Evolutionary conservation across 2,888 invertebrate species (phyloP).

Genomic region (Acanthococcus lagerstroemiae): DNA sequence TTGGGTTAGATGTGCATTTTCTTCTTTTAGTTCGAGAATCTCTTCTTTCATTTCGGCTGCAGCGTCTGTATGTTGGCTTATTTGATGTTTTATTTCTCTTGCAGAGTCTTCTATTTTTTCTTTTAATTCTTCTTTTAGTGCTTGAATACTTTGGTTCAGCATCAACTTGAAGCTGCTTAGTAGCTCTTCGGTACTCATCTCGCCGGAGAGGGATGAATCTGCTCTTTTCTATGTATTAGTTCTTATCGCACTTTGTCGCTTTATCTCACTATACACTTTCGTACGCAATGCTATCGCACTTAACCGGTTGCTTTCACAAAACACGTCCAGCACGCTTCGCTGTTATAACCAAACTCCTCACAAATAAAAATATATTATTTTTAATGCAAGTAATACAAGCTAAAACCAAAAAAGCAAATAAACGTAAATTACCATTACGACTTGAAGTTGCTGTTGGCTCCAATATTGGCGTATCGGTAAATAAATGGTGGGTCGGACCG

Average conservation of each 20-base stretch:
- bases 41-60: neutral
- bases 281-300: neutral
- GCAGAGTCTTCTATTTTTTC: neutral
- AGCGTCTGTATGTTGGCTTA: neutral
- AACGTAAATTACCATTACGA: slow-evolving; percentile 11
- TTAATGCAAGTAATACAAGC: too few species aligned
- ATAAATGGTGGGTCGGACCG: slow-evolving; percentile 4
- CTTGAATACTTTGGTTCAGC: neutral
- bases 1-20: neutral
- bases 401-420: neutral
- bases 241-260: neutral
- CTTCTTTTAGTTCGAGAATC: neutral
- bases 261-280: neutral
- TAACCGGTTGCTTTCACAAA: neutral
- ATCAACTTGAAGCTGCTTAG: too few species aligned
- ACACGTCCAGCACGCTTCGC: neutral
- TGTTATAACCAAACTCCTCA: neutral
- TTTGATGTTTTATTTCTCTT: neutral
- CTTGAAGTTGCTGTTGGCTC: slow-evolving; percentile 19
- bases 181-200: neutral
- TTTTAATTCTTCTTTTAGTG: neutral
- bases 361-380: too few species aligned
- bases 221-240: neutral
- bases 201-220: neutral
- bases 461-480: slow-evolving; percentile 9